Base-by-base conservation (phyloP, 2,888 invertebrate species). In the Sarcophaga subvicina region DNA sequence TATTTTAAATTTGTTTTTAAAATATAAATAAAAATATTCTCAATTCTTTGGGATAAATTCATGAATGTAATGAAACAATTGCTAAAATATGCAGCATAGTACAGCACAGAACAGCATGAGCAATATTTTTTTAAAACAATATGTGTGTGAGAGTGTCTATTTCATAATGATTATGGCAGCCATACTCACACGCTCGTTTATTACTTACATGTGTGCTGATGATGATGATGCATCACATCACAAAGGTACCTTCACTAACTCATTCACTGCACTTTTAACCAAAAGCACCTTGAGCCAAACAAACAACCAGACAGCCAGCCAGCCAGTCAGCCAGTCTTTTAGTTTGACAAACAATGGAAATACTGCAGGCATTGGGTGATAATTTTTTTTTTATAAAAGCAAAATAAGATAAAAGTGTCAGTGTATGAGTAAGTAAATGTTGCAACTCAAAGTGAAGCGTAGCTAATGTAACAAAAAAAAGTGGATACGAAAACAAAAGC, bases 381-480 rank as follows among this genome's bases (percentile, higher is more conserved):
- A 87, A 81, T 81, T 83, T 70, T 83, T 37, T 8, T 37, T 37
- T 37, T 37, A 10, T 37, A 8, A 37, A 54, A 54, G 14, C 14
- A 54, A 54, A 54, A 54, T 14, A 10, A 14, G 54, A 54, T 17
- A 54, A 54, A 54, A 54, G 54, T 54, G 54, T 54, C 54, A 54
- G 17, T 54, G 70, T 76, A 62, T 69, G 81, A 37, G 70, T 64
- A 62, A 59, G 59, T 59, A 59, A 71, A 82, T 73, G 78, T 72
- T 83, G 83, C 81, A 83, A 63, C 75, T 27, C 64, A 78, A 80
- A 87, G 70, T 75, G 83, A 81, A 81, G 78, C 79, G 76, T 54
- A 79, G 86, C 83, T 81, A 83, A 83, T 81, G 69, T 69, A 63
- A n/a, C 72, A 77, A 73, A 10, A 63, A 63, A 10, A 6, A 37